Conservation (phyloP, 2,888 invertebrate species). For the Cylloceria caligata region DNA sequence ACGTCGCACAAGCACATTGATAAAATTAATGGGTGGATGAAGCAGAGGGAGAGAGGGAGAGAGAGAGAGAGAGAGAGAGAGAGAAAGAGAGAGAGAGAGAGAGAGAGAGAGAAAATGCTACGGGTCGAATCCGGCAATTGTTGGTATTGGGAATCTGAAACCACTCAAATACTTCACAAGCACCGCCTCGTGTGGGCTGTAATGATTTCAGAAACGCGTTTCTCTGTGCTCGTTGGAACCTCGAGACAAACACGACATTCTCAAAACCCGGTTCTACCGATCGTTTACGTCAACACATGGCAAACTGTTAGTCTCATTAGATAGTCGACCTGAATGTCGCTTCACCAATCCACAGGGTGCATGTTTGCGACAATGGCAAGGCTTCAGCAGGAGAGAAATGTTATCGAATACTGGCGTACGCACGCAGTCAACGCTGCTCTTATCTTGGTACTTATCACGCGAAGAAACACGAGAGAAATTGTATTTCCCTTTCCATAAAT, state of each 20-base stretch:
- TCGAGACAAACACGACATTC: constrained; percentile 10
- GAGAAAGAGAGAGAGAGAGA: constrained; percentile 10
- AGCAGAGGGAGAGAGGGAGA: constrained; percentile 22
- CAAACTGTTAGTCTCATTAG: constrained; percentile 47
- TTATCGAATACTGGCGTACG: constrained; percentile 38
- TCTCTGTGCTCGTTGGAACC: constrained; percentile 16
- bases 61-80: background rate
- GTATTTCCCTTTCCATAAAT: constrained; percentile 44
- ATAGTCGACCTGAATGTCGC: constrained; percentile 45
- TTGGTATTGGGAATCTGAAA: constrained; percentile 26
- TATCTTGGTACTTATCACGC: constrained; percentile 36
- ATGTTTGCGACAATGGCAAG: constrained; percentile 35
- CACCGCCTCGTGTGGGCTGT: constrained; percentile 13
- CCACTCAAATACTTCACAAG: background rate
- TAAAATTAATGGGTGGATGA: constrained; percentile 70
- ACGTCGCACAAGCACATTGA: constrained; percentile 73
- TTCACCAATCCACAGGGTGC: constrained; percentile 39
- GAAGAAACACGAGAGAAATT: constrained; percentile 15
- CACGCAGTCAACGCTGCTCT: constrained; percentile 61
- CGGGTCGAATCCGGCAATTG: constrained; percentile 15
- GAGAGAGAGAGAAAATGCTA: constrained; percentile 25
- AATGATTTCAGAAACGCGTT: constrained; percentile 40
- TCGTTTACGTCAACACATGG: constrained; percentile 39
- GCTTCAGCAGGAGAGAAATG: constrained; percentile 36
- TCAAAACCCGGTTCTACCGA: constrained; percentile 3